Percentiles rank a stretch among this genome's conserved stretches.
phyloP scores from a whole-genome alignment of 2,113 vertebrate genomes.

The Eulemur rufifrons region DNA sequence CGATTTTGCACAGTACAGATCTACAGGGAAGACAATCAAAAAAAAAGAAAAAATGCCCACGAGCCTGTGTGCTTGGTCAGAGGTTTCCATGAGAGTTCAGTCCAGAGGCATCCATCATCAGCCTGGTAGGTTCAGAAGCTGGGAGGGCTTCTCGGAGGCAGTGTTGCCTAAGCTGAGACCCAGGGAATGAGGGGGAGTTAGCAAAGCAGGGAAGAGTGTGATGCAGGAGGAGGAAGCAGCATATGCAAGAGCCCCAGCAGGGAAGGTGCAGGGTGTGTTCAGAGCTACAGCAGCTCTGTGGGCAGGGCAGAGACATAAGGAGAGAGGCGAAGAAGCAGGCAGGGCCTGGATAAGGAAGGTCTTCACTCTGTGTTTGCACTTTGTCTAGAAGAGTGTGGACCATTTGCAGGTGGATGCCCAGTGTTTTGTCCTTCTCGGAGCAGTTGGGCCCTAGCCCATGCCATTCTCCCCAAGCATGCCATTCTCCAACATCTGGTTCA shows the following conservation, averaged over 20 bases:
- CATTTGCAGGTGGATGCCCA: background rate
- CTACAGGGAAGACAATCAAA: background rate
- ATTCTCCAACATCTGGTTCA: background rate
- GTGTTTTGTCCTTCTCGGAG: background rate
- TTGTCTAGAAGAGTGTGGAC: background rate
- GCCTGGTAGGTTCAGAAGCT: background rate
- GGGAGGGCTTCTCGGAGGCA: background rate
- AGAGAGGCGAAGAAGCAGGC: background rate
- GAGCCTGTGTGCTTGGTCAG: background rate
- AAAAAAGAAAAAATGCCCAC: background rate
- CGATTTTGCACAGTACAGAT: background rate
- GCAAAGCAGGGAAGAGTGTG: background rate
- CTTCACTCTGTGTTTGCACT: background rate
- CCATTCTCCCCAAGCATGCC: accelerated
- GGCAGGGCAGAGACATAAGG: background rate
- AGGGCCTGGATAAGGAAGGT: background rate
- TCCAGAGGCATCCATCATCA: background rate
- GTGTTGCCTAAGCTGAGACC: background rate
- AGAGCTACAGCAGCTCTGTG: background rate
- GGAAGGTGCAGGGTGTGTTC: accelerated
- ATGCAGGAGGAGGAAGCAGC: background rate
- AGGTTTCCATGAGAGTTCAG: background rate
- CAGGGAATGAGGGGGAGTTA: background rate
- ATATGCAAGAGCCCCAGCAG: background rate
- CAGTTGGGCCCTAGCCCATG: background rate